Conservation (phyloP, 2,113 vertebrate genomes). For the Danionella cerebrum region DNA sequence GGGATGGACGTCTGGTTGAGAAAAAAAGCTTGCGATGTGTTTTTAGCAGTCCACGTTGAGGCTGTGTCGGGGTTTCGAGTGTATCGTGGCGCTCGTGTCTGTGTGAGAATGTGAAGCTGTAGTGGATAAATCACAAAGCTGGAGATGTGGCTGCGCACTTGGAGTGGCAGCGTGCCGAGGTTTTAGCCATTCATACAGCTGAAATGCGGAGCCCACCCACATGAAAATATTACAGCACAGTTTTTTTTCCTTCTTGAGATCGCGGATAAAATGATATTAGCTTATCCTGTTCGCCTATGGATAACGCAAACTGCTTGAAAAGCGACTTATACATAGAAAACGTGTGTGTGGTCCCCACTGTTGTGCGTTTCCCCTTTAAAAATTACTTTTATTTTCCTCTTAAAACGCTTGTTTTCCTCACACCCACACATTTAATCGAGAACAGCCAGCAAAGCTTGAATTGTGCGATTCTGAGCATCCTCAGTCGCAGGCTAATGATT, state of each 20-base stretch:
- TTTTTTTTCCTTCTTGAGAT: neutral
- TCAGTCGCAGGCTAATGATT: neutral
- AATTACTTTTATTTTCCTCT: neutral
- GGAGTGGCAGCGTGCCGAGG: constrained; percentile 58
- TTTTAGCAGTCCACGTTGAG: neutral
- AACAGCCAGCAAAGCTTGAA: neutral
- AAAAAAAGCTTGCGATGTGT: neutral
- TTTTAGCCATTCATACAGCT: constrained; percentile 31
- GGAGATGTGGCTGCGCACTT: constrained; percentile 58
- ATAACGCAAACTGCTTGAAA: neutral
- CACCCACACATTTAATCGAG: neutral
- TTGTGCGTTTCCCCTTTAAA: neutral
- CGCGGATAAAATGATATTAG: neutral
- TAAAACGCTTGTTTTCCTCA: neutral
- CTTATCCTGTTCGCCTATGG: neutral
- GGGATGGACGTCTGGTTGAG: constrained; percentile 31
- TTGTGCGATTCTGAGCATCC: neutral
- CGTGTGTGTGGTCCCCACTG: neutral
- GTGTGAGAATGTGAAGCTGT: constrained; percentile 45
- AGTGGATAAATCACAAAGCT: constrained; percentile 59
- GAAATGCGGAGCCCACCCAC: constrained; percentile 37
- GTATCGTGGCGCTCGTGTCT: constrained; percentile 26
- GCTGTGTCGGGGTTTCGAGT: constrained; percentile 32
- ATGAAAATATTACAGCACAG: constrained; percentile 7
- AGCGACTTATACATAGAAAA: too few species aligned